Evolutionary conservation across 2,113 vertebrate species (phyloP).

Genomic region (Tor tambroides): DNA sequence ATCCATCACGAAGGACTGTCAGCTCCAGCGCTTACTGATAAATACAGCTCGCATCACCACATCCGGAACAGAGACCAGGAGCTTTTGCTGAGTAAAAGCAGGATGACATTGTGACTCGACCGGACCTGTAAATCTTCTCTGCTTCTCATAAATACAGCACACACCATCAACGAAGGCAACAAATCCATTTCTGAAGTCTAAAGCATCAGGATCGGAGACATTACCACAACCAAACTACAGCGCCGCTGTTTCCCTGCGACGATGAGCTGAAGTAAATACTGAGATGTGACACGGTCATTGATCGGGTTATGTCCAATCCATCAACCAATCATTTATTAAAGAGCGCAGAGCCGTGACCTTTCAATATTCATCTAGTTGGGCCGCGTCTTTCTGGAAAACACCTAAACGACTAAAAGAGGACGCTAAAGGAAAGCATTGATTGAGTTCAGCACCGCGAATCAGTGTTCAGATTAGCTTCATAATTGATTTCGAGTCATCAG

Average conservation of each 20-base stretch:
- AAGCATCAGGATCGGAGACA: not conserved
- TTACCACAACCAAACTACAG: not conserved
- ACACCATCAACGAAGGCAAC: constrained; percentile 17
- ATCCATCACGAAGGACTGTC: constrained; percentile 70
- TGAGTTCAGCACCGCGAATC: constrained; percentile 6
- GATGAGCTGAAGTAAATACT: not conserved
- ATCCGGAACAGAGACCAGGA: constrained; percentile 51
- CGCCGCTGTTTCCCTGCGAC: not conserved
- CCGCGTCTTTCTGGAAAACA: not conserved
- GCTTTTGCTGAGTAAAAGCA: constrained; percentile 47
- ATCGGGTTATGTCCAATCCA: no score
- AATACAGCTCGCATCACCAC: constrained; percentile 66
- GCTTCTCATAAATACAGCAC: constrained; percentile 5
- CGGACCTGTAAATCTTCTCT: constrained; percentile 34
- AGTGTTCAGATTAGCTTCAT: not conserved
- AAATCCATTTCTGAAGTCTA: constrained; percentile 25
- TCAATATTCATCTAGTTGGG: not conserved
- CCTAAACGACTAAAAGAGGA: not conserved
- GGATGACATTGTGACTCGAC: constrained; percentile 62
- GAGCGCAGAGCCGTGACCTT: not conserved
- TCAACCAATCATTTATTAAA: constrained; percentile 21
- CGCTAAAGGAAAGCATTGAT: not conserved
- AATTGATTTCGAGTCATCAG: constrained; percentile 18
- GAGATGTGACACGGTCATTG: not conserved
- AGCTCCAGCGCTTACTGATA: constrained; percentile 53